phyloP scores from a whole-genome alignment of 2,888 invertebrate genomes.

The Andrena chrysosceles region DNA sequence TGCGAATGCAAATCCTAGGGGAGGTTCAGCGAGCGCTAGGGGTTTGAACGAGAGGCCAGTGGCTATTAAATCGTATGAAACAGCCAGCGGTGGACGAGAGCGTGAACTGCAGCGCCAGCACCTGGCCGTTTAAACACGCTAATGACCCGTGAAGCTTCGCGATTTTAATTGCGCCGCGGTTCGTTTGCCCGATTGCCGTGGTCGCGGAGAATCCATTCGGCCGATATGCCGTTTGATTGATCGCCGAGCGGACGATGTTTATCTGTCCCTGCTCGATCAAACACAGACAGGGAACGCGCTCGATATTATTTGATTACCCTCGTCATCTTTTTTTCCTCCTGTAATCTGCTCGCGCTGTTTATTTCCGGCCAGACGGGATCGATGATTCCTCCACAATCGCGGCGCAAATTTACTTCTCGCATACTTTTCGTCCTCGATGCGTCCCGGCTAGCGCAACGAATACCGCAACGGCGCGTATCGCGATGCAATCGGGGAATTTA shows the following conservation, averaged over 20 bases:
- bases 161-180: constrained; percentile 60
- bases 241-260: not conserved
- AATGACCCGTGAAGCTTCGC: constrained; percentile 37
- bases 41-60: not conserved
- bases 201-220: constrained; percentile 26
- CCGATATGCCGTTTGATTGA: constrained; percentile 26
- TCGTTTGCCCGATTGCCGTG: constrained; percentile 37
- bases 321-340: not conserved
- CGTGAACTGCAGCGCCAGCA: constrained; percentile 10
- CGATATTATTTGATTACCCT: not conserved
- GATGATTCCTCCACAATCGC: not conserved
- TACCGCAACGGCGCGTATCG: constrained; percentile 9
- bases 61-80: not conserved
- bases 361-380: not conserved
- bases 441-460: not conserved
- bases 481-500: constrained; percentile 21
- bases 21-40: not conserved
- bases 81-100: not conserved
- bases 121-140: constrained; percentile 56
- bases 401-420: not conserved
- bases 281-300: not conserved
- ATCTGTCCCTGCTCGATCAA: not conserved
- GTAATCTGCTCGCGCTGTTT: not conserved
- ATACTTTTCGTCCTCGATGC: not conserved
- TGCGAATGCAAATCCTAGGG: not conserved